Evolutionary conservation across 1,140 invertebrate species (phyloP).

Genomic region (Nasonia vitripennis): DNA sequence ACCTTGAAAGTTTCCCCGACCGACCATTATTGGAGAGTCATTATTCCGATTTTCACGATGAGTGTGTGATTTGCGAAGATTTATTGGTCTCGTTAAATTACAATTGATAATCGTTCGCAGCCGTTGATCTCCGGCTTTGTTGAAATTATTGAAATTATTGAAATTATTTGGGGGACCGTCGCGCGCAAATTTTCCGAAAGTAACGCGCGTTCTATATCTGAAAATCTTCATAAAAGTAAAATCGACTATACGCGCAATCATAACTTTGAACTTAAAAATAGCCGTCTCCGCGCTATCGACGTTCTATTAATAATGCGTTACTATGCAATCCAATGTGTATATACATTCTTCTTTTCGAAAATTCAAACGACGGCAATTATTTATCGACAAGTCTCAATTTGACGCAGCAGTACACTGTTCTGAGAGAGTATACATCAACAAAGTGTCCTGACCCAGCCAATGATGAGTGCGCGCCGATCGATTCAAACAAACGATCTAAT

Average conservation of each 20-base stretch:
- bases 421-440: neutral
- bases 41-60: neutral
- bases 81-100: neutral
- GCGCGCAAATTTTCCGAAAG: too few relatives aligned
- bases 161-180: neutral
- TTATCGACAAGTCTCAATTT: neutral
- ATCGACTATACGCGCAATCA: too few relatives aligned
- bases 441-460: constrained; percentile 22
- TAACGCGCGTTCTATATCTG: too few relatives aligned
- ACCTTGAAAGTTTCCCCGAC: too few relatives aligned
- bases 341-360: too few relatives aligned
- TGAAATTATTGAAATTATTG: neutral
- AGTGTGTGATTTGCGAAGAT: neutral
- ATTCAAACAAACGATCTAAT: constrained; percentile 48
- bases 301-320: too few relatives aligned
- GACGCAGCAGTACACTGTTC: too few relatives aligned
- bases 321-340: too few relatives aligned
- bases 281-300: too few relatives aligned
- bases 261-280: too few relatives aligned
- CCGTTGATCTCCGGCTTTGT: neutral
- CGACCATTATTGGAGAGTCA: neutral
- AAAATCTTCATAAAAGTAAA: too few relatives aligned
- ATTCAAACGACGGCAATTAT: neutral
- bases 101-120: neutral
- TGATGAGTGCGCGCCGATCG: constrained; percentile 32